These are phyloP conservation scores for Pholis gunnellus DNA, from an alignment of 2,113 vertebrate genomes.

Conservation along the genomic window DNA sequence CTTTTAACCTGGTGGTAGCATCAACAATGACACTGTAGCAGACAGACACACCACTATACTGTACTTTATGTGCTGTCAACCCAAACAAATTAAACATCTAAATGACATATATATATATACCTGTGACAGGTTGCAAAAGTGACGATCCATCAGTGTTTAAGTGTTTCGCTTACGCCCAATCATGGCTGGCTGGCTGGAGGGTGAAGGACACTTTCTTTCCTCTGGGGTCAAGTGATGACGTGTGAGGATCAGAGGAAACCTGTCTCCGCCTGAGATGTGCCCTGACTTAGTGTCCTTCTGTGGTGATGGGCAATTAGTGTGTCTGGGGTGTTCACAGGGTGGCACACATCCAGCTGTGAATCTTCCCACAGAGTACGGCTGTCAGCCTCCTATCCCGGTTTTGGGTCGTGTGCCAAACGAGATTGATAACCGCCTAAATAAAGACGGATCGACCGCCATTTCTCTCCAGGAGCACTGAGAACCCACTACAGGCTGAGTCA, in stretches of 20 bases:
- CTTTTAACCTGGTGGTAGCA: no score
- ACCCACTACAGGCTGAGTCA: conserved; percentile 47
- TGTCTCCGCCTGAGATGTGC: conserved; percentile 7
- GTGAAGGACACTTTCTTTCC: neutral
- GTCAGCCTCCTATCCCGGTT: conserved; percentile 5
- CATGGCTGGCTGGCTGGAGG: neutral
- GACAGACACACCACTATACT: no score
- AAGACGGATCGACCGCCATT: conserved; percentile 43
- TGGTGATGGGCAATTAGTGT: conserved; percentile 9
- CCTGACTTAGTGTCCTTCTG: conserved; percentile 11
- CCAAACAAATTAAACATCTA: no score
- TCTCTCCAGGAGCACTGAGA: conserved; percentile 32
- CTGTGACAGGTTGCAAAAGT: conserved; percentile 16
- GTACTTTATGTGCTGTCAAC: no score
- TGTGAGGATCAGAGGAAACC: neutral
- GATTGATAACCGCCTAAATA: conserved; percentile 56
- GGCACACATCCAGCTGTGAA: conserved; percentile 15
- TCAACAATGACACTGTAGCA: no score
- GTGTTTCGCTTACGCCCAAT: neutral
- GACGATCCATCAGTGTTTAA: conserved; percentile 10
- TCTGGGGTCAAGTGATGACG: conserved; percentile 4
- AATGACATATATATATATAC: no score
- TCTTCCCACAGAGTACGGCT: conserved; percentile 5
- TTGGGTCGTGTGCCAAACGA: conserved; percentile 45
- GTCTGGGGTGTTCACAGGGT: neutral